These are phyloP conservation scores for Diachasma alloeum DNA, from an alignment of 1,140 invertebrate genomes.

Conservation along the genomic window DNA sequence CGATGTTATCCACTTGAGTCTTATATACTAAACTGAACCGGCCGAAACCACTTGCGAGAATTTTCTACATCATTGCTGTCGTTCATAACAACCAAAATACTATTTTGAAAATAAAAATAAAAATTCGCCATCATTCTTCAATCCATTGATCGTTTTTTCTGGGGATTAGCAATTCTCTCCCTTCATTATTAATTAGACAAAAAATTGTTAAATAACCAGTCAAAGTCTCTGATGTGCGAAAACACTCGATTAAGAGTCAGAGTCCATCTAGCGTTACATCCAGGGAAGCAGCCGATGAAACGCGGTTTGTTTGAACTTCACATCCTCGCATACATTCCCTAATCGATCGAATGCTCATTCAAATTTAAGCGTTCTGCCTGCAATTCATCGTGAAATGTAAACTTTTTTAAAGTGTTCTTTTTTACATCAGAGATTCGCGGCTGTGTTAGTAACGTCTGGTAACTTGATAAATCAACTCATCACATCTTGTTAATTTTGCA, in stretches of 20 bases:
- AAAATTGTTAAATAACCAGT: not conserved
- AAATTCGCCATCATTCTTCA: not conserved
- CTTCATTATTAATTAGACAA: not conserved
- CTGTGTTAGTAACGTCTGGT: too few relatives aligned
- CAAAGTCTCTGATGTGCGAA: not conserved
- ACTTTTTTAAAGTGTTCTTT: too few relatives aligned
- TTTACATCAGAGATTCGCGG: too few relatives aligned
- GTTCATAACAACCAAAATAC: not conserved
- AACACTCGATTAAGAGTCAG: not conserved
- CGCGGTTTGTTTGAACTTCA: too few relatives aligned
- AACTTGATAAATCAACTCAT: too few relatives aligned
- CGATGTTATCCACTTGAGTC: not conserved
- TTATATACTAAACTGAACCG: not conserved
- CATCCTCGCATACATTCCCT: too few relatives aligned
- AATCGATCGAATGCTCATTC: too few relatives aligned
- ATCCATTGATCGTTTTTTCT: not conserved
- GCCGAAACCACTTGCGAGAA: not conserved
- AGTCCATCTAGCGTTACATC: not conserved
- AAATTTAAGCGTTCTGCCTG: too few relatives aligned
- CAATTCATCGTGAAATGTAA: too few relatives aligned
- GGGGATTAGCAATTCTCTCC: not conserved
- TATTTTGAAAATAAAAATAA: not conserved
- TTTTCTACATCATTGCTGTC: not conserved
- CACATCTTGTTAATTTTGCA: too few relatives aligned
- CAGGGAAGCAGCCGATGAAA: too few relatives aligned